Conservation (phyloP, 2,797 vertebrate species). For the Hydrophis major region DNA sequence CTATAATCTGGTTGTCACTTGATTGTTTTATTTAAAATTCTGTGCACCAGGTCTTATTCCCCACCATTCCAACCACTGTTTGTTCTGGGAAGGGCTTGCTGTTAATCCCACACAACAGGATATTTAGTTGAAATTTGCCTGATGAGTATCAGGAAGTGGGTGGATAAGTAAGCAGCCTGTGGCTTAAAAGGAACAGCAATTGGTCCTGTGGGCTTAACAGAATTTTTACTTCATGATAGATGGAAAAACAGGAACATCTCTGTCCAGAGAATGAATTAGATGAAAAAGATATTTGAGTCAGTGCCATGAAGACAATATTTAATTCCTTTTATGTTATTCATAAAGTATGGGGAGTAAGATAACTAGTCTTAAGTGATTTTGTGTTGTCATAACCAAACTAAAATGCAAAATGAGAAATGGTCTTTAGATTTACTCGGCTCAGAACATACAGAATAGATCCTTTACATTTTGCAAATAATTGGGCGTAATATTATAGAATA, state of each 20-base stretch:
- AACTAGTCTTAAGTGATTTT: not conserved
- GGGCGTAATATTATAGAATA: not conserved
- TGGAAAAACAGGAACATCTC: not conserved
- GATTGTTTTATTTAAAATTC: slow-evolving; percentile 13
- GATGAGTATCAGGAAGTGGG: slow-evolving; percentile 18
- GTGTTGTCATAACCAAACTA: not conserved
- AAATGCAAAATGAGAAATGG: not conserved
- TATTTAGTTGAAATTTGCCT: slow-evolving; percentile 21
- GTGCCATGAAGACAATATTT: slow-evolving; percentile 12
- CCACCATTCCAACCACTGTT: slow-evolving; percentile 2
- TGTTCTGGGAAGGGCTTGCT: slow-evolving; percentile 12
- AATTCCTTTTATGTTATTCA: not conserved
- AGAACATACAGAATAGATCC: not conserved
- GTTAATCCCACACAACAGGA: slow-evolving; percentile 28
- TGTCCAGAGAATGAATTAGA: slow-evolving; percentile 12
- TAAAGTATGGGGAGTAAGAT: not conserved
- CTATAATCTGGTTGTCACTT: not conserved
- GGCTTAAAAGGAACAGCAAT: not conserved
- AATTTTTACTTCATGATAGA: slow-evolving; percentile 47
- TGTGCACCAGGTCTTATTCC: slow-evolving; percentile 13
- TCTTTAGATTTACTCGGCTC: not conserved
- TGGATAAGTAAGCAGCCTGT: slow-evolving; percentile 26
- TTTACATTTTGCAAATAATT: not conserved
- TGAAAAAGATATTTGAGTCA: slow-evolving; percentile 20
- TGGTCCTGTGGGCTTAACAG: slow-evolving; percentile 14